Base-by-base conservation (phyloP, 2,797 vertebrate genomes). In the Melanogrammus aeglefinus region DNA sequence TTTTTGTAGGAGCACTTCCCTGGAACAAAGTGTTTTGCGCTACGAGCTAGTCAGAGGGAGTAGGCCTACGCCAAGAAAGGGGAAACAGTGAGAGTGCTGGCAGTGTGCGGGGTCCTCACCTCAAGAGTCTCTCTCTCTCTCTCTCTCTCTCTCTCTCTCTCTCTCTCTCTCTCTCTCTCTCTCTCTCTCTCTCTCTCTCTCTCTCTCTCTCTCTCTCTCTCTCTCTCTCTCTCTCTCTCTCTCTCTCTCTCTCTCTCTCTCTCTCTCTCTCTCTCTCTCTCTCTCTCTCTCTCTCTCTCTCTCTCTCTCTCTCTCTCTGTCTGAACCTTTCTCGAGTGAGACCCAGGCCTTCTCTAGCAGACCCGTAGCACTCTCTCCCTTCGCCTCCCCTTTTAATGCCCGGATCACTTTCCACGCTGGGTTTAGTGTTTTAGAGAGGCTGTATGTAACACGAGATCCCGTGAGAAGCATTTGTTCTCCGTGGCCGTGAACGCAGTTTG, bases 101-200 rank as follows among this genome's bases (percentile, higher is more conserved):
- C 57, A 75, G 69, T 79, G 76, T 81, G 74, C 86, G 86, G 88
- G 81, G 78, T 72, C 70, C 70, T 51, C 4, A 18, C 57, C 7
- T 9, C 57, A 8, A 63, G 57, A n/a, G 57, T 8, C 6, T 57
- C 13, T 47, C 13, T 21, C 16, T 21, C 47, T 51, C 35, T 35
- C n/a, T n/a, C n/a, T n/a, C n/a, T n/a, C n/a, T n/a, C n/a, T n/a
- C n/a, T n/a, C n/a, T n/a, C n/a, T n/a, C n/a, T n/a, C n/a, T n/a
- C n/a, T 35, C 31, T 31, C 31, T 1, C 31, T 6, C 35, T 35
- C 35, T 6, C 35, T 35, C 35, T 2, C 35, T 35, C 35, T 2
- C 35, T 35, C 35, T 0, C 35, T 35, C 35, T 0, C 29, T 29
- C 29, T 1, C 29, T 29, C 29, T 1, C 29, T 29, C 29, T 1